phyloP scores from a whole-genome alignment of 2,113 vertebrate species.

The Perca flavescens region DNA sequence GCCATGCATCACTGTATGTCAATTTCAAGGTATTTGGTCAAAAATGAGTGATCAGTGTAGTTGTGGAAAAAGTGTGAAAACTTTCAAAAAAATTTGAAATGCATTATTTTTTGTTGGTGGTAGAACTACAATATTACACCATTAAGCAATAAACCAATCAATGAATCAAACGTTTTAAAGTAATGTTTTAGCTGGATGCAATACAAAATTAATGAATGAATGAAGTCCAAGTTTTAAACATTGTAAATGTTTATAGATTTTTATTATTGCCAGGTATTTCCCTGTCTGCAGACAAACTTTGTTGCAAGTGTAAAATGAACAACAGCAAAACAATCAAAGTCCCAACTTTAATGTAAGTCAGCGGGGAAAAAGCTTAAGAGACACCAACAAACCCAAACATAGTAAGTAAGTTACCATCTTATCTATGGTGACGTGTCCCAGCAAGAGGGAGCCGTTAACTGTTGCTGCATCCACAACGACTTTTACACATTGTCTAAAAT shows the following conservation, averaged over 20 bases:
- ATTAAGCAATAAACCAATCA: not conserved
- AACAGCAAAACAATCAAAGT: not conserved
- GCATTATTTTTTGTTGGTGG: not conserved
- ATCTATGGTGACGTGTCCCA: conserved; percentile 80
- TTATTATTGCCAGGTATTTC: not conserved
- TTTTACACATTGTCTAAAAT: not conserved
- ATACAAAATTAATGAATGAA: not conserved
- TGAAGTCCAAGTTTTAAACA: not conserved
- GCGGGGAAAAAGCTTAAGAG: not conserved
- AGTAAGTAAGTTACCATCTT: conserved; percentile 1
- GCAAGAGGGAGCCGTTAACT: not conserved
- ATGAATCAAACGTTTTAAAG: not conserved
- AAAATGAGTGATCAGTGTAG: not conserved
- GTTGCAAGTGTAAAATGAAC: conserved; percentile 1
- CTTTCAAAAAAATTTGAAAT: not conserved
- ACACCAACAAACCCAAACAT: conserved; percentile 2
- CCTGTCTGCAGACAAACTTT: not conserved
- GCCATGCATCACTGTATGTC: not conserved
- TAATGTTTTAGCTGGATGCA: not conserved
- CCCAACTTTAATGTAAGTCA: not conserved
- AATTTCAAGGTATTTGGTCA: not conserved
- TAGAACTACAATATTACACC: not conserved
- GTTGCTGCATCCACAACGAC: not conserved
- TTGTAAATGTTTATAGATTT: not conserved
- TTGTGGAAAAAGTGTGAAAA: not conserved